A percentile compares a stretch with the other conserved stretches of the same genome.
Conservation (phyloP, 1,140 invertebrate genomes). For the Manduca sexta region DNA sequence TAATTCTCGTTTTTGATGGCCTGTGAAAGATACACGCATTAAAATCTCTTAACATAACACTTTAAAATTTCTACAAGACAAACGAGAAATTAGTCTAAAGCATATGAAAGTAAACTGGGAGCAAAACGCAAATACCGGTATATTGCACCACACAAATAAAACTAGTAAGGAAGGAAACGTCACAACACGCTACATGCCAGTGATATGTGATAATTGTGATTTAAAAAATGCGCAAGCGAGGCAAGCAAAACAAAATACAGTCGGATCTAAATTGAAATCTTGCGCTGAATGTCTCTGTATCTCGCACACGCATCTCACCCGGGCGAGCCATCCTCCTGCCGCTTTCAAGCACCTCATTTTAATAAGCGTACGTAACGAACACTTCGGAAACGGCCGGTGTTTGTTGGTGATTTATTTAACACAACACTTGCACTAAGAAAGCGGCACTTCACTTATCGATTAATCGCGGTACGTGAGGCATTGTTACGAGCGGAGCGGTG, state of each 20-base stretch:
- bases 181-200: constrained; percentile 20
- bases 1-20: constrained; percentile 65
- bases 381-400: constrained; percentile 26
- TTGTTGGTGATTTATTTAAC: constrained; percentile 35
- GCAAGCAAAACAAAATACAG: constrained; percentile 48
- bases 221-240: constrained; percentile 32
- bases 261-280: constrained; percentile 62
- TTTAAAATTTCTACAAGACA: neutral
- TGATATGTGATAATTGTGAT: constrained; percentile 28
- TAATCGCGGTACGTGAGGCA: constrained; percentile 46
- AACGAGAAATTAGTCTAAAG: neutral
- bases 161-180: constrained; percentile 19
- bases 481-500: constrained; percentile 33
- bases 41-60: neutral
- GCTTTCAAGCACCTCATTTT: constrained; percentile 67
- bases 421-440: constrained; percentile 41
- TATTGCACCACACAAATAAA: constrained; percentile 7
- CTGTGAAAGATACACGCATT: constrained; percentile 36
- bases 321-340: constrained; percentile 63
- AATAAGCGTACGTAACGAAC: constrained; percentile 36
- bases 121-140: constrained; percentile 1
- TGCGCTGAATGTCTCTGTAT: constrained; percentile 42
- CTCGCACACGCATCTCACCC: constrained; percentile 57
- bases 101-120: constrained; percentile 1
- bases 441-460: constrained; percentile 52